phyloP scores from a whole-genome alignment of 2,888 invertebrate species.

The Polyommatus iphigenia region DNA sequence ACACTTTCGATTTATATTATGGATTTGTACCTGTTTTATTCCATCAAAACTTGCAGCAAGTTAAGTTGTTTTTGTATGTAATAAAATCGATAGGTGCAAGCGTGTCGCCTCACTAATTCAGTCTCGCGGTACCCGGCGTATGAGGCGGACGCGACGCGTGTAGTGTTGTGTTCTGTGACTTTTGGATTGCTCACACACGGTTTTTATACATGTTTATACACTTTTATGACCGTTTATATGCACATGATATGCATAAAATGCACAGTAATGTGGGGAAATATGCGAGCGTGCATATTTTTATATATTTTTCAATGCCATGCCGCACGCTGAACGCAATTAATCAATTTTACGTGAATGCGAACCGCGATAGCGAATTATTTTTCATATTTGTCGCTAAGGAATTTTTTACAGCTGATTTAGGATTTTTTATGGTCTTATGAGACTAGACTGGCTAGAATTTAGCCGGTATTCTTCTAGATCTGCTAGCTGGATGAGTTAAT shows the following conservation, averaged over 20 bases:
- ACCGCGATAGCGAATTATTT: background rate
- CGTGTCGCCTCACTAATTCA: conserved; percentile 37
- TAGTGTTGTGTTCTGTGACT: conserved; percentile 20
- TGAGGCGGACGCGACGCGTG: conserved; percentile 33
- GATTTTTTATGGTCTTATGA: background rate
- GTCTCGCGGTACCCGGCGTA: conserved; percentile 38
- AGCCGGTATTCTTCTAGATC: background rate
- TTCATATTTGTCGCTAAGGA: background rate
- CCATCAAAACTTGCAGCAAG: background rate
- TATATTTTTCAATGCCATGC: background rate
- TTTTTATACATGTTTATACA: conserved; percentile 25
- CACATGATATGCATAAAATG: background rate
- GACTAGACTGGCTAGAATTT: background rate
- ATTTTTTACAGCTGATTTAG: background rate
- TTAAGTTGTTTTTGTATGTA: background rate
- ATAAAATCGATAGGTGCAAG: conserved; percentile 26
- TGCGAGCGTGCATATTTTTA: background rate
- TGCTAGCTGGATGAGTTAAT: background rate
- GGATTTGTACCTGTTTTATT: no score
- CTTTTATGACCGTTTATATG: background rate
- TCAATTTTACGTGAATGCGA: conserved; percentile 1
- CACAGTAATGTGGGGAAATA: background rate
- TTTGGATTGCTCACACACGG: conserved; percentile 26
- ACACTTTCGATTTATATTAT: no score
- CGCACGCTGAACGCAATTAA: background rate